These are phyloP conservation scores for Zaprionus lineosus DNA, from an alignment of 2,888 invertebrate species.

Conservation along the genomic window DNA sequence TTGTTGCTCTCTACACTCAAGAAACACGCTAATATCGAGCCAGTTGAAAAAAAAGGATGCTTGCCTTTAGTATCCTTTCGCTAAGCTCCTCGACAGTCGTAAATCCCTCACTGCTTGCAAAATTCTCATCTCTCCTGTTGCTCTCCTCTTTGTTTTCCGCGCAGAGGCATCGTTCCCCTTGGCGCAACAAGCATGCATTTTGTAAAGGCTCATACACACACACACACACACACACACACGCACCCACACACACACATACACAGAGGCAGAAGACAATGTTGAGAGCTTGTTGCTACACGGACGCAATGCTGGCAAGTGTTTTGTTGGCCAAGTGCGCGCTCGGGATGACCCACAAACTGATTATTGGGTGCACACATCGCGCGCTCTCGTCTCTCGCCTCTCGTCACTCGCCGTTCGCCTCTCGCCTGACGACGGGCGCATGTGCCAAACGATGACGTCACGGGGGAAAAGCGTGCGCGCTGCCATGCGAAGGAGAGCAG, in stretches of 20 bases:
- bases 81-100: no score
- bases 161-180: no score
- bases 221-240: conserved; percentile 15
- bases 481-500: conserved; percentile 44
- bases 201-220: background rate
- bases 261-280: no score
- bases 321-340: conserved; percentile 14
- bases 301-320: background rate
- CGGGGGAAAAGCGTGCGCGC: conserved; percentile 55
- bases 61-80: no score
- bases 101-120: no score
- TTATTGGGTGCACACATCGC: background rate
- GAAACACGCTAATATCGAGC: no score
- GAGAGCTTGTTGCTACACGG: conserved; percentile 39
- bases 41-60: no score
- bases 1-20: no score
- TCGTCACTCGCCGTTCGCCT: conserved; percentile 20
- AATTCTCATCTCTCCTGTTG: no score
- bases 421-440: conserved; percentile 53
- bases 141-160: no score
- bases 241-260: conserved; percentile 16
- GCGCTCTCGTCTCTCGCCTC: conserved; percentile 9
- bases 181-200: conserved; percentile 71
- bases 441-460: conserved; percentile 66
- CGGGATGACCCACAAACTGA: conserved; percentile 16